Base-by-base conservation (phyloP, 2,888 invertebrate species). In the Cerceris rybyensis region DNA sequence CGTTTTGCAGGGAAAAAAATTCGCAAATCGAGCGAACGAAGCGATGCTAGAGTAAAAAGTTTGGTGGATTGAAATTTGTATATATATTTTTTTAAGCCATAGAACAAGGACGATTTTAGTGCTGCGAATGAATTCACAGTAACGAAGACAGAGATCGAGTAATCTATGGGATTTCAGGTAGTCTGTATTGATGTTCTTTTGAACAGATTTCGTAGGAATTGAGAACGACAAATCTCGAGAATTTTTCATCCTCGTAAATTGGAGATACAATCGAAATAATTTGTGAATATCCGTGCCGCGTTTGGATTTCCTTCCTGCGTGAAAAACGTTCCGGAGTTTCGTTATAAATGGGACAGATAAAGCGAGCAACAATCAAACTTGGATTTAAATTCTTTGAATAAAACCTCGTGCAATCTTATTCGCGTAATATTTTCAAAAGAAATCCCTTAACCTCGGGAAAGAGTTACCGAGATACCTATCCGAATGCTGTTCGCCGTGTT, bases 41-140 rank as follows among this genome's bases (percentile, higher is more conserved):
- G 17, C 17, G 7, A 17, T 55, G 7, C 2, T 7, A 1, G 17
- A 7, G 11, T 1, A 1, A 13, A 55, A 17, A 0, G 17, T 8
- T 17, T 7, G 6, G 28, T 2, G 2, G 17, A 17, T 17, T 16
- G 16, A 11, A 55, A 17, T 7, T 55, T 13, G 39, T 4, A 13
- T 6, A 17, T 6, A 17, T 16, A 6, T 42, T 49, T 49, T 17
- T 28, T 49, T 49, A 6, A n/a, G 5, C 1, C 2, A 9, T 8
- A 14, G 49, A 14, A 43, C 61, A 13, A 55, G 54, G 52, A 14
- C 58, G 13, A 60, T 61, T 57, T 54, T 46, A 72, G 63, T 57
- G 61, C 66, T 43, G 52, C n/a, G 65, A 49, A 49, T 75, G 72
- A 75, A 75, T 75, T 46, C 67, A 14, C 55, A 43, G 63, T 72